These are phyloP conservation scores for Leucosticte australis DNA, from an alignment of 2,113 vertebrate genomes.

Conservation along the genomic window DNA sequence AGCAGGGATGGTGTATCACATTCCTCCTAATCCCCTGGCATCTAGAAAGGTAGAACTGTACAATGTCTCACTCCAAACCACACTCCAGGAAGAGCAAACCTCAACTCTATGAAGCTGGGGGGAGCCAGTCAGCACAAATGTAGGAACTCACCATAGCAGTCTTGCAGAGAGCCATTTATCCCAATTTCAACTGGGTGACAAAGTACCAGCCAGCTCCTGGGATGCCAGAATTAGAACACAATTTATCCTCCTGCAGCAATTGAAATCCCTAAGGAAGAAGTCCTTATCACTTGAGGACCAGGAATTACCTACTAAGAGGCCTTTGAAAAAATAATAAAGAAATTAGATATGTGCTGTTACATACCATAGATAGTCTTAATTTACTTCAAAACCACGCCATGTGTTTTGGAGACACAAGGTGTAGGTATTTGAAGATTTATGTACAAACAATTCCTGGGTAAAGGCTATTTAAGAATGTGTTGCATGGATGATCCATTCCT, in stretches of 20 bases:
- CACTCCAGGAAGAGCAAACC: neutral
- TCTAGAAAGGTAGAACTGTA: neutral
- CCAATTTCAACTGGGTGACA: neutral
- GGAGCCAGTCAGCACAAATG: neutral
- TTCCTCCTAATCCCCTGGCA: neutral
- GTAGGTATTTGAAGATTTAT: neutral
- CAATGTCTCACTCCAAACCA: neutral
- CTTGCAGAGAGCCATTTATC: neutral
- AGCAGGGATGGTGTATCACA: rapidly evolving
- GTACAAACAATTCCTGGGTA: neutral
- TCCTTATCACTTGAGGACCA: neutral
- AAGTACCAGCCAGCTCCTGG: neutral
- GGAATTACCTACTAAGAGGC: neutral
- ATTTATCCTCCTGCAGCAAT: neutral
- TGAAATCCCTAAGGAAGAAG: neutral
- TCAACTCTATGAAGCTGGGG: neutral
- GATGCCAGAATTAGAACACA: neutral
- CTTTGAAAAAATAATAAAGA: neutral
- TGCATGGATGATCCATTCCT: neutral
- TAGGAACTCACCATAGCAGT: neutral
- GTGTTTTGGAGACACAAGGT: neutral
- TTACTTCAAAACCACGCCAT: neutral
- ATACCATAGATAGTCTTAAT: neutral
- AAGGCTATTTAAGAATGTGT: neutral
- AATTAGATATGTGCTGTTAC: neutral